Evolutionary conservation across 2,113 vertebrate genomes (phyloP), one percentile per base, ranked within the genome.

Genomic region (Upupa epops): DNA sequence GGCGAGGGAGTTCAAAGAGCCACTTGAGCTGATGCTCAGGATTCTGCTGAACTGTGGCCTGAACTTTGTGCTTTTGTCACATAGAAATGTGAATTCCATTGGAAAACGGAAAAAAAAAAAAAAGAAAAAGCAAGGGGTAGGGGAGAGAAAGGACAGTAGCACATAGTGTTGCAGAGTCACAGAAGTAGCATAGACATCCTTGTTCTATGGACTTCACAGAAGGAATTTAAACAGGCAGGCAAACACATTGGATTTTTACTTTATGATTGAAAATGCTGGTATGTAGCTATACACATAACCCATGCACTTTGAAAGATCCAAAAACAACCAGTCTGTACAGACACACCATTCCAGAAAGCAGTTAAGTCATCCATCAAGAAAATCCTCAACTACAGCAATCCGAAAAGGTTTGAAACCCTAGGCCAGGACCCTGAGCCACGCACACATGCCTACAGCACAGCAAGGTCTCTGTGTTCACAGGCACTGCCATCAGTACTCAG

Each of bases 111-210:
- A 72, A 34, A 21, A 54, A 34, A 34, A 22, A 1, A 6, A 61
- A 26, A 36, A 49, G 21, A 1, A 5, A 58, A 40, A 20, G n/a
- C n/a, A n/a, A n/a, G n/a, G n/a, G n/a, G n/a, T n/a, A 8, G 13
- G 6, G 5, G 48, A 31, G 19, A 66, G 25, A 59, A 48, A 31
- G 24, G 73, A 72, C 46, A 90, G 51, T 52, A 75, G 83, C 42
- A 54, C 0, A 0, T 34, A 49, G 15, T 54, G 31, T 19, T 0
- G 0, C 28, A 65, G 75, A 31, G 29, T 60, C 36, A 36, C 25
- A 54, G 54, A 68, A 64, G 11, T 17, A 46, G 34, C 40, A 28
- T 0, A 70, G 60, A 32, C 11, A 24, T 60, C 68, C 79, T 80
- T 66, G 42, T 31, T 79, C 66, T 24, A 42, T 42, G 66, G 29